Evolutionary conservation across 2,797 vertebrate species (phyloP).

Genomic region (Poeciliopsis gracilis): DNA sequence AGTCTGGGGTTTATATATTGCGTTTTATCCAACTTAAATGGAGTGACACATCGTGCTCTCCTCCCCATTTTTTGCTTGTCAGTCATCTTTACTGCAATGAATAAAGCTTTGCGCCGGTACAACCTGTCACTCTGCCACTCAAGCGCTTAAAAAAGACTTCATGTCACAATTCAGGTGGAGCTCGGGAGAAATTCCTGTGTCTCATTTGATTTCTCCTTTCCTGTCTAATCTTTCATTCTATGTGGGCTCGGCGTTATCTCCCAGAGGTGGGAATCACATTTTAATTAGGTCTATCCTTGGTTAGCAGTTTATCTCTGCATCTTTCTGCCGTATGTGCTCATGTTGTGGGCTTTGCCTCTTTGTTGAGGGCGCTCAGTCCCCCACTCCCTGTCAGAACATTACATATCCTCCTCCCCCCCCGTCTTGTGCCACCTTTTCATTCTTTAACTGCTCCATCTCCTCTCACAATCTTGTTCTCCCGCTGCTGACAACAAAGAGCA

Average conservation of each 20-base stretch:
- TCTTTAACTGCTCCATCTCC: constrained; percentile 68
- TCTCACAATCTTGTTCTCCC: constrained; percentile 66
- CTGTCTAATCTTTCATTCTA: constrained; percentile 75
- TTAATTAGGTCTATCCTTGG: constrained; percentile 83
- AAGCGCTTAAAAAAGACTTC: constrained; percentile 50
- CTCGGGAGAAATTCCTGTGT: constrained; percentile 63
- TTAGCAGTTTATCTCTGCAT: constrained; percentile 65
- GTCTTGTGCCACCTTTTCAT: constrained; percentile 74
- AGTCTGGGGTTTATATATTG: constrained; percentile 72
- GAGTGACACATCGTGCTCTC: constrained; percentile 70
- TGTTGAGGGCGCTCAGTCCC: constrained; percentile 65
- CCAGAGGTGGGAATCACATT: constrained; percentile 77
- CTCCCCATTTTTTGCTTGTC: constrained; percentile 73
- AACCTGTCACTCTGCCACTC: constrained; percentile 79
- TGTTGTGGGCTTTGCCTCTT: constrained; percentile 67
- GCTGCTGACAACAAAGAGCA: constrained; percentile 70
- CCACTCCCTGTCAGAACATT: constrained; percentile 63
- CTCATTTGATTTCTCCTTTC: constrained; percentile 71
- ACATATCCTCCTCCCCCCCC: constrained; percentile 46
- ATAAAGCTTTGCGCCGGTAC: constrained; percentile 71
- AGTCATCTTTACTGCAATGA: constrained; percentile 74
- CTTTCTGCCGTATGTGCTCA: constrained; percentile 59
- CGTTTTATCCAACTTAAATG: constrained; percentile 79
- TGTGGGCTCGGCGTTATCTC: constrained; percentile 74
- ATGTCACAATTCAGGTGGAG: constrained; percentile 69